A percentile compares a stretch with the other conserved stretches of the same genome.
These are phyloP conservation scores for Eutolmus rufibarbis DNA, from an alignment of 2,888 invertebrate species.

Conservation along the genomic window DNA sequence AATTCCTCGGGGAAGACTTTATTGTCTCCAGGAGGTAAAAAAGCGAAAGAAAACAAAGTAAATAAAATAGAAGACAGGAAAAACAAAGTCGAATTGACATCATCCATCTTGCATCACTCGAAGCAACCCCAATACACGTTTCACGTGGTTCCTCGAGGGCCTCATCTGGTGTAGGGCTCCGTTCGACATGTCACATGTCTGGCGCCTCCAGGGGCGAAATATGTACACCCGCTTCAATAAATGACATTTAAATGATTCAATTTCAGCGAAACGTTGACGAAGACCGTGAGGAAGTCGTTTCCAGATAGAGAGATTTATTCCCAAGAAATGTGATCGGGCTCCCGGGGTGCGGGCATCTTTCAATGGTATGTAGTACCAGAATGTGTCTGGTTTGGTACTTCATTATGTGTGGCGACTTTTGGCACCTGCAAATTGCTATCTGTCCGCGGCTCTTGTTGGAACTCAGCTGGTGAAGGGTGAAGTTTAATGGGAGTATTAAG, in stretches of 20 bases:
- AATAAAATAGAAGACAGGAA: neutral
- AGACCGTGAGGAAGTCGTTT: neutral
- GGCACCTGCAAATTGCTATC: neutral
- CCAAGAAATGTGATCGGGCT: neutral
- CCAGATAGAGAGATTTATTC: neutral
- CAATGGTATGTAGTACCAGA: neutral
- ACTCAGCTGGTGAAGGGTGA: neutral
- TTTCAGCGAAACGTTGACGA: neutral
- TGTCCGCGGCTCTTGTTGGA: neutral
- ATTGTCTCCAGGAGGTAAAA: neutral
- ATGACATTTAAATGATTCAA: slow-evolving; percentile 30
- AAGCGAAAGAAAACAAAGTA: neutral
- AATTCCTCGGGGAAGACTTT: neutral
- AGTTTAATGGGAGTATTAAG: neutral
- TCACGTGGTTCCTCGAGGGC: neutral
- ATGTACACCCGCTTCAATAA: neutral
- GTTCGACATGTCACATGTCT: neutral
- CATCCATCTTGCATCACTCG: slow-evolving; percentile 7
- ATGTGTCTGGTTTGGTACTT: neutral
- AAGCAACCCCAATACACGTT: neutral
- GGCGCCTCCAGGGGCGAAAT: neutral
- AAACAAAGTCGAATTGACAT: slow-evolving; percentile 25
- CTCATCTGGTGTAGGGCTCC: neutral
- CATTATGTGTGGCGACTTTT: neutral
- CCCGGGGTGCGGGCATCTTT: neutral